Conservation (phyloP, 2,888 invertebrate species). For the Drosophila emarginata region DNA sequence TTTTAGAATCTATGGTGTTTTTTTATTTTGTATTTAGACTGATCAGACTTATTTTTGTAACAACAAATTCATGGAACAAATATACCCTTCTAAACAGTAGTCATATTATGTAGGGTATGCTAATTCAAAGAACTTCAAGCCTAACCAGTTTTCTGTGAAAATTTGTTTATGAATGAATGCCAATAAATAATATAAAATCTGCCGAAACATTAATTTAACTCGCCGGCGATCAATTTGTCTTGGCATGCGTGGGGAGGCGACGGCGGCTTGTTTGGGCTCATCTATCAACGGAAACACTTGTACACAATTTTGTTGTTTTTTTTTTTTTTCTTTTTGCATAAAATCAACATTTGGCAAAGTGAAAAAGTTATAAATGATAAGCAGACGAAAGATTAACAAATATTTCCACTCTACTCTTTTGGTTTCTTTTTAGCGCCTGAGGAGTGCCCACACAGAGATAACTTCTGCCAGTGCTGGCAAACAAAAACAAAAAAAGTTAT, state of each 20-base stretch:
- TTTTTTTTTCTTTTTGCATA: slow-evolving; percentile 30
- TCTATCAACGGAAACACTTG: slow-evolving; percentile 53
- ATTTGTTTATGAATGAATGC: slow-evolving; percentile 62
- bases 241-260: slow-evolving; percentile 46
- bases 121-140: neutral
- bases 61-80: no score
- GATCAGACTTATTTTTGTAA: no score
- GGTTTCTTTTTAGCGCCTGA: slow-evolving; percentile 43
- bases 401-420: slow-evolving; percentile 33
- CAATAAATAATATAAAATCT: slow-evolving; percentile 68
- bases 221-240: slow-evolving; percentile 48
- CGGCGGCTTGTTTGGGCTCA: slow-evolving; percentile 31
- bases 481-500: slow-evolving; percentile 31
- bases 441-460: slow-evolving; percentile 18
- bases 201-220: slow-evolving; percentile 44
- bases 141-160: slow-evolving; percentile 43
- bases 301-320: slow-evolving; percentile 8
- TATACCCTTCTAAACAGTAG: no score
- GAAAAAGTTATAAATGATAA: slow-evolving; percentile 36
- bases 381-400: slow-evolving; percentile 46
- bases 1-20: no score
- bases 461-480: slow-evolving; percentile 4
- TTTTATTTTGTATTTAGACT: no score
- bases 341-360: slow-evolving; percentile 46
- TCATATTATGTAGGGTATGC: neutral